These are phyloP conservation scores for Phylloscopus trochilus DNA, from an alignment of 2,113 vertebrate genomes.

Conservation along the genomic window DNA sequence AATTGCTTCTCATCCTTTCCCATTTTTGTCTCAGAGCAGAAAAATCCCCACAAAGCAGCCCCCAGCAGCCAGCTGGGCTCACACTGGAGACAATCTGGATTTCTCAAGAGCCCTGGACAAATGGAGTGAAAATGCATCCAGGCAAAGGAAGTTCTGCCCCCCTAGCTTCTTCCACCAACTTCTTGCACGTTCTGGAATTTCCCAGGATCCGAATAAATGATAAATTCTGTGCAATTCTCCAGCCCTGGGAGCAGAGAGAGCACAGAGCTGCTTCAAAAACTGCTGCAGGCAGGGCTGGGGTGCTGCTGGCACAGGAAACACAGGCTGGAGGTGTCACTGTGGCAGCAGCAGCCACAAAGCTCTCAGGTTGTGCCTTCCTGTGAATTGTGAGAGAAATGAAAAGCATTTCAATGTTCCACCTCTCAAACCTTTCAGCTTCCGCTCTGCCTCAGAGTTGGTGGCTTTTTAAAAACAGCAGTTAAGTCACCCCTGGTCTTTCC, in stretches of 20 bases:
- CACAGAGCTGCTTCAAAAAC: neutral
- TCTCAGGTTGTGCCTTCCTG: neutral
- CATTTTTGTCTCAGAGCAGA: neutral
- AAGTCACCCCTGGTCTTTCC: neutral
- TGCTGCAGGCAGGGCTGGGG: neutral
- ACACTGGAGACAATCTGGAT: rapidly evolving
- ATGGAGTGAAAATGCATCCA: neutral
- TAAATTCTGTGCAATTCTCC: neutral
- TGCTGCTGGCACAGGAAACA: neutral
- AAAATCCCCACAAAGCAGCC: neutral
- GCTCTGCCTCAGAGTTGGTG: neutral
- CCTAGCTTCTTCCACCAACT: neutral
- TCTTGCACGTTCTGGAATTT: neutral
- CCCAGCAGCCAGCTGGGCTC: neutral
- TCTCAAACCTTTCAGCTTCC: neutral
- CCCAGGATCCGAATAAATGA: neutral
- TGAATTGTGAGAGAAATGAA: neutral
- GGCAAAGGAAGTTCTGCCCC: neutral
- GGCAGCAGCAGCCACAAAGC: neutral
- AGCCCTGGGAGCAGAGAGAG: neutral
- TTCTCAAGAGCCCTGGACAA: neutral
- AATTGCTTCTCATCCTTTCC: neutral
- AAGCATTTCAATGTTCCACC: neutral
- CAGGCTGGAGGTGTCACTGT: neutral
- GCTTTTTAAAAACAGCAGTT: neutral